These are phyloP conservation scores for Drosophila mojavensis DNA, from an alignment of 1,140 invertebrate species.

Conservation along the genomic window DNA sequence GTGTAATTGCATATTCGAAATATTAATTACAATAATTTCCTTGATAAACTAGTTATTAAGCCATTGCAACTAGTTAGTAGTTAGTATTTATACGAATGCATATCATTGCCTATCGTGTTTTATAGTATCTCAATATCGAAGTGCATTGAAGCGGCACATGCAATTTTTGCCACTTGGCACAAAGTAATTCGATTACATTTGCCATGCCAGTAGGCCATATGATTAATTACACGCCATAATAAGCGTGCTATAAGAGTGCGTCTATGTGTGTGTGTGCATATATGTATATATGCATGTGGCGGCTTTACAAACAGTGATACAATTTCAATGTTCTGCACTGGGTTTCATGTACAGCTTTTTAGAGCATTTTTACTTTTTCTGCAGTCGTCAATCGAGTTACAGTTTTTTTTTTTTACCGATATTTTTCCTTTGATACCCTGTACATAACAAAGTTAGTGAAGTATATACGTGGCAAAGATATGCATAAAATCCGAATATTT, in stretches of 20 bases:
- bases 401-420: background rate
- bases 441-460: background rate
- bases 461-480: background rate
- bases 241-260: background rate
- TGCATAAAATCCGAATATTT: too few species aligned
- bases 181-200: constrained; percentile 34
- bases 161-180: constrained; percentile 12
- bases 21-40: background rate
- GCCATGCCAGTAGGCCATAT: constrained; percentile 25
- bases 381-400: constrained; percentile 46
- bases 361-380: constrained; percentile 26
- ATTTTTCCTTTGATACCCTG: background rate
- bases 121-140: constrained; percentile 4
- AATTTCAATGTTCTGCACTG: constrained; percentile 26
- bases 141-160: constrained; percentile 16
- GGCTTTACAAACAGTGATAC: constrained; percentile 15
- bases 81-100: too few species aligned
- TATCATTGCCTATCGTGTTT: background rate
- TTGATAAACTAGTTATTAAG: too few species aligned
- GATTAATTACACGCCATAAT: constrained; percentile 40
- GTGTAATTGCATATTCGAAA: background rate
- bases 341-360: background rate
- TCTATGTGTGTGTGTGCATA: background rate
- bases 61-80: background rate
- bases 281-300: background rate